phyloP scores from a whole-genome alignment of 2,888 invertebrate genomes.

The Zootermopsis nevadensis region DNA sequence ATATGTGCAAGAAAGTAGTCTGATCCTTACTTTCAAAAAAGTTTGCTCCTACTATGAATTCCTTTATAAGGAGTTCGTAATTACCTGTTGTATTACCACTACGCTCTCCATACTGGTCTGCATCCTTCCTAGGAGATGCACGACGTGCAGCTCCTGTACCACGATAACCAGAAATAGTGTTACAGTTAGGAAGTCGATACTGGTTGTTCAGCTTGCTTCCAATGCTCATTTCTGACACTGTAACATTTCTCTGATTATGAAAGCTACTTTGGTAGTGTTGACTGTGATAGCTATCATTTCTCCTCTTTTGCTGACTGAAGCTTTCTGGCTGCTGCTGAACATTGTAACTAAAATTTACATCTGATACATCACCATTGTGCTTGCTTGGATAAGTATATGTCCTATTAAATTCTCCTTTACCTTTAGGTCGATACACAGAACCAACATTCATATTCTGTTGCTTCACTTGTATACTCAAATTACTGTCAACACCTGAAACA shows the following conservation, averaged over 20 bases:
- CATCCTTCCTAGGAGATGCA: neutral
- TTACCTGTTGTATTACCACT: conserved; percentile 3
- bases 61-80: neutral
- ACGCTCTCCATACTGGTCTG: neutral
- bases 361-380: neutral
- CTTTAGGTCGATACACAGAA: neutral
- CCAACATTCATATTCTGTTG: neutral
- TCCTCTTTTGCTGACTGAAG: neutral
- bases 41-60: neutral
- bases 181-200: neutral
- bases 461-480: neutral
- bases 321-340: neutral
- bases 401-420: neutral
- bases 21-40: no score
- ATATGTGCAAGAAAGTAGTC: neutral
- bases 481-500: neutral
- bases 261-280: neutral
- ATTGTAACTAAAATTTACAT: neutral
- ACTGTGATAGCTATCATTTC: neutral
- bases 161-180: neutral
- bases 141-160: neutral
- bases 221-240: no score
- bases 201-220: neutral
- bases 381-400: neutral
- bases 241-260: neutral